Percentiles rank a stretch among this genome's conserved stretches.
Evolutionary conservation across 2,113 vertebrate genomes (phyloP).

Genomic region (Mystacornis crossleyi): DNA sequence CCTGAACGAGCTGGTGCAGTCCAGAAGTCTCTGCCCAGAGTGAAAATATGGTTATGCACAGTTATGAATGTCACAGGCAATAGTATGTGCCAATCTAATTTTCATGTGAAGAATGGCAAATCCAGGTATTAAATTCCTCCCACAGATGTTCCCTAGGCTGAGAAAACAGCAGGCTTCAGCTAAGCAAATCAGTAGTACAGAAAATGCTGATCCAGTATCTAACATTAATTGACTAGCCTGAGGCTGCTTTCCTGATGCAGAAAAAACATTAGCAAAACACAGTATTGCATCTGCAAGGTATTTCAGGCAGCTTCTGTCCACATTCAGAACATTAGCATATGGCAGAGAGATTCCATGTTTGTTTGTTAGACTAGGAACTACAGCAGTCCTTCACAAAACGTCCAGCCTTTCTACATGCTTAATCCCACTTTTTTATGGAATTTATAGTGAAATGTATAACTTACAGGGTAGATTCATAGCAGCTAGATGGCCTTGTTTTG

Average conservation of each 20-base stretch:
- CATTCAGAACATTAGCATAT: neutral
- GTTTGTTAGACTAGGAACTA: neutral
- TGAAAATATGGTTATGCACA: neutral
- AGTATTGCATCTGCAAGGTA: neutral
- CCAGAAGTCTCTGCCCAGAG: neutral
- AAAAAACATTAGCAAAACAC: neutral
- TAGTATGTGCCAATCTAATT: neutral
- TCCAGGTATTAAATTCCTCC: neutral
- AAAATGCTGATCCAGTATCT: neutral
- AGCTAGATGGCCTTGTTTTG: fast-evolving
- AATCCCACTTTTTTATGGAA: neutral
- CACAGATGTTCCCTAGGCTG: neutral
- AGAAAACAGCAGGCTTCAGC: neutral
- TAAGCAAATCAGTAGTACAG: neutral
- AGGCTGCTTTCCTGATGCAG: neutral
- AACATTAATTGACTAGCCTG: neutral
- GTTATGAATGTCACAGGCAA: neutral
- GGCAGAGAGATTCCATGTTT: neutral
- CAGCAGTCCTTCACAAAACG: neutral
- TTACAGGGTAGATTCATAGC: neutral
- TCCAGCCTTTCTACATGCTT: neutral
- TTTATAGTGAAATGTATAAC: neutral
- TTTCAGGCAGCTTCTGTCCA: neutral
- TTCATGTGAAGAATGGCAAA: neutral
- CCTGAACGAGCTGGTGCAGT: neutral